phyloP scores from a whole-genome alignment of 37 sponge, comb jelly and placozoan species.

The Axinella damicornis region DNA sequence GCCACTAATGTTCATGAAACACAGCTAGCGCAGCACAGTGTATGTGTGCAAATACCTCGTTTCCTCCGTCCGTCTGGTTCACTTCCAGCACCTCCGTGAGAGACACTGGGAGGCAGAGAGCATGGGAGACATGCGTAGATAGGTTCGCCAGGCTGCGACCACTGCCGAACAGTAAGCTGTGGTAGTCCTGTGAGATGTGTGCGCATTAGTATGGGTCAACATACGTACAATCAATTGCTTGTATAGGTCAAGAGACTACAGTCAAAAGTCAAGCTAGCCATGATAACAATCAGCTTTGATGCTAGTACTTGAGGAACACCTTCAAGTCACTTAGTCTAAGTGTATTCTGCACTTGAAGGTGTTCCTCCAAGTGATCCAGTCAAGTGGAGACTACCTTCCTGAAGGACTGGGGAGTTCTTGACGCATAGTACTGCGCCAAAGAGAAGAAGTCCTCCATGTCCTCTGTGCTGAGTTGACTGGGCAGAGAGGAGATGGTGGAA shows the following conservation, averaged over 20 bases:
- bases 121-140: conserved; percentile 51
- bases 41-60: conserved; percentile 28
- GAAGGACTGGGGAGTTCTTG: conserved; percentile 90
- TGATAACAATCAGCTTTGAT: no score
- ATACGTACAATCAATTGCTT: no score
- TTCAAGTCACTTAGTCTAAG: no score
- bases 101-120: conserved; percentile 88
- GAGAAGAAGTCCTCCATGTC: conserved; percentile 90
- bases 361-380: no score
- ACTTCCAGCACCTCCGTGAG: conserved; percentile 80
- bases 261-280: no score
- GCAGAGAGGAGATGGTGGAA: conserved; percentile 61
- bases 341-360: no score
- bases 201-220: no score
- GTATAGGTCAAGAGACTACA: no score
- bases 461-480: conserved; percentile 71
- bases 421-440: conserved; percentile 89
- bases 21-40: no score
- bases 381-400: conserved; percentile 79
- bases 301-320: no score
- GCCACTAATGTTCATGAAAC: no score
- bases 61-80: conserved; percentile 2
- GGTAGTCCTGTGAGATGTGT: conserved; percentile 63
- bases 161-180: conserved; percentile 77
- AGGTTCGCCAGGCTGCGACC: conserved; percentile 35